Evolutionary conservation across 2,888 invertebrate genomes (phyloP), one percentile per base, ranked within the genome.

Genomic region (Fabriciana adippe): DNA sequence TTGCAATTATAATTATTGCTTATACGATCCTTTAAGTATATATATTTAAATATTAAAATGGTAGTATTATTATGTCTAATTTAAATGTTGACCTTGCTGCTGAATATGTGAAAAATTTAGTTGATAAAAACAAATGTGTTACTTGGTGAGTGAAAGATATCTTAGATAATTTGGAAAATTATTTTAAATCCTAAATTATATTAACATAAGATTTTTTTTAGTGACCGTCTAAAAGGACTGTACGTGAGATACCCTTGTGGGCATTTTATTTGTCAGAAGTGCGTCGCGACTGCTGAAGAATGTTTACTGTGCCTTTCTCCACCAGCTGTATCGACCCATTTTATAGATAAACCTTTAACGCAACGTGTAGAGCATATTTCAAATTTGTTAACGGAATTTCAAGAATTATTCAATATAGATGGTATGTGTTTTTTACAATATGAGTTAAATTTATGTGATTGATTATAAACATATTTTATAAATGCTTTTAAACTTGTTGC

Each of bases 241-340:
- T 83, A 83, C 31, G 50, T 81, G 66, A 83, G 88, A 75, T 89
- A 83, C 71, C 64, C 75, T 6, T 91, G 91, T 76, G 90, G 91
- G n/a, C 90, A 90, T 72, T 76, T 79, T 21, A 75, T 79, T 64
- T 92, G 92, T 79, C 75, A 79, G n/a, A 74, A 79, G 45, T 92
- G 92, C 77, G 77, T 79, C 61, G 71, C 70, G 45, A 68, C 70
- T 64, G 74, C 77, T 31, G 77, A 75, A 60, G 77, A 76, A 50
- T 92, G 91, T 73, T 74, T 78, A 48, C 73, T 80, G 57, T 92
- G 90, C 67, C 68, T 81, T 31, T 80, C 82, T 62, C 79, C 81
- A 67, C 76, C 82, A 57, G 72, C 71, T 47, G 68, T 69, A 48
- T 57, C 72, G n/a, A 60, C 53, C 26, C 74, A 80, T 69, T 48